Base-by-base conservation (phyloP, 2,113 vertebrate species). In the Ammospiza nelsoni region DNA sequence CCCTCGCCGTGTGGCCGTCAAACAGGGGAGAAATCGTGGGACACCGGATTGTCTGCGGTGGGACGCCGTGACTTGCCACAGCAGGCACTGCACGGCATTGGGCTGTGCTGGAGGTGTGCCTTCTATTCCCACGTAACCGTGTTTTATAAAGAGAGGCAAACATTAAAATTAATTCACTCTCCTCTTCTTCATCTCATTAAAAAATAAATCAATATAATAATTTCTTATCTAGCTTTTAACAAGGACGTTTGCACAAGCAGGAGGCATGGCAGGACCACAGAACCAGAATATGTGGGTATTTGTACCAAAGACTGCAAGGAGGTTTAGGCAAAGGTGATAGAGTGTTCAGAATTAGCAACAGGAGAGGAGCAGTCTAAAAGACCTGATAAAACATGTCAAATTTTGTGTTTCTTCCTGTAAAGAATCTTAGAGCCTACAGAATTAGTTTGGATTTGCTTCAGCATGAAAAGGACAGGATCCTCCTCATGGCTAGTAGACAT, bases 91-190 rank as follows among this genome's bases (percentile, higher is more conserved):
- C 77, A 3, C 20, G 6, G 8, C 44, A 0, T 1, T 6, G 78
- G 31, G 78, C 39, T 51, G 22, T 7, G 10, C 22, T 5, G 78
- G 71, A 41, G 24, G 29, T 48, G 46, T 54, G 25, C 49, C 74
- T 37, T 11, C 57, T 7, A 0, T 5, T 27, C 6, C 15, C 57
- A 1, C n/a, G 0, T 1, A 11, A 2, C 29, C 37, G 0, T 3
- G 52, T 31, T 31, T 22, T 14, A 2, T 19, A 12, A 29, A 9
- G 71, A 23, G 27, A 43, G 7, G 55, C 12, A 23, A 77, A 52
- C 13, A 0, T 2, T 11, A 35, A 10, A 9, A 22, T 48, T 48
- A n/a, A 9, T 41, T 55, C 88, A 3, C n/a, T 21, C 31, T 8
- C 39, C 28, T 37, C 35, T 29, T n/a, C 44, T 19, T 39, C 9